These are phyloP conservation scores for Cosmopolites sordidus DNA, from an alignment of 2,888 invertebrate genomes.

Conservation along the genomic window DNA sequence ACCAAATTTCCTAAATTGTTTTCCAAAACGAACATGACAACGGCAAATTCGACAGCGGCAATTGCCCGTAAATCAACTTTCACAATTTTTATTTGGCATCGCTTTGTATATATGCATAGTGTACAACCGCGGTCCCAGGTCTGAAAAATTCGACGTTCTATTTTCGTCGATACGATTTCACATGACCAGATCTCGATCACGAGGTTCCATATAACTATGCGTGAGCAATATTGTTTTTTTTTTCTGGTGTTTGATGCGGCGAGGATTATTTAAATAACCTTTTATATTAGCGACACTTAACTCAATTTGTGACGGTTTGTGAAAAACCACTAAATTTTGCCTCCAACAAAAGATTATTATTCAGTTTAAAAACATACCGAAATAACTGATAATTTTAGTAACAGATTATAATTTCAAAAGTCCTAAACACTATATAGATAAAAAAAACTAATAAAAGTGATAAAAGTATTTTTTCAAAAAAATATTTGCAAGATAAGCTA, in stretches of 20 bases:
- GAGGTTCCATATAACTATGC: too few relatives aligned
- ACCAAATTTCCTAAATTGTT: background rate
- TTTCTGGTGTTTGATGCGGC: background rate
- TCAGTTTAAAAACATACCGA: too few relatives aligned
- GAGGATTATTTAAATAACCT: conserved; percentile 8
- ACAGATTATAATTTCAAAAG: too few relatives aligned
- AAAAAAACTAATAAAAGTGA: too few relatives aligned
- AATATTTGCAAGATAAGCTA: too few relatives aligned
- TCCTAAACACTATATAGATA: too few relatives aligned
- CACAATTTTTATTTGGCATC: background rate
- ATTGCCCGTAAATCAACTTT: background rate
- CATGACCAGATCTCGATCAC: background rate
- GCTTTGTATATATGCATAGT: background rate
- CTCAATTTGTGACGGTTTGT: too few relatives aligned
- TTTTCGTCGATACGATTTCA: conserved; percentile 1
- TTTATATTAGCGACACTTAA: conserved; percentile 2
- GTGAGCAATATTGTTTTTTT: background rate
- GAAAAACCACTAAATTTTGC: too few relatives aligned
- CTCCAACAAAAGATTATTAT: too few relatives aligned
- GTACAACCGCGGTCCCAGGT: background rate
- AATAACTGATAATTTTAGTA: too few relatives aligned
- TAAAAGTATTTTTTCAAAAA: too few relatives aligned
- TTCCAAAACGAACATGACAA: conserved; percentile 5
- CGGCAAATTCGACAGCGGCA: conserved; percentile 1
- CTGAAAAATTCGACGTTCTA: background rate